These are phyloP conservation scores for Beroe forskalii DNA, from an alignment of 37 sponge, comb jelly and placozoan genomes.

Conservation along the genomic window DNA sequence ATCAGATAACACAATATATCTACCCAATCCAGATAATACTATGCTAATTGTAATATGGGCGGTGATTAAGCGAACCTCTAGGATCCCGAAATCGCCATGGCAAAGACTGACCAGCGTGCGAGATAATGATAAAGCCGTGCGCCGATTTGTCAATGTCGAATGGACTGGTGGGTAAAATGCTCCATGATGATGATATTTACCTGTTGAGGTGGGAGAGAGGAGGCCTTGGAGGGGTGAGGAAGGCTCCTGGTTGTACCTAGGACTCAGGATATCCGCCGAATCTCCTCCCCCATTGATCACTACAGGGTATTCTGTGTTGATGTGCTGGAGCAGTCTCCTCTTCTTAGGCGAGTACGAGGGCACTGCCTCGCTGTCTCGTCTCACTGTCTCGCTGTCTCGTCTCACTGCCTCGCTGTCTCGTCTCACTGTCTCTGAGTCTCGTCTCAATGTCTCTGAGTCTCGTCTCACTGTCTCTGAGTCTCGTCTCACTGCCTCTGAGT, in stretches of 20 bases:
- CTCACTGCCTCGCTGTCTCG: not conserved
- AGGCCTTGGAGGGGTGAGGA: constrained; percentile 25
- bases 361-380: not conserved
- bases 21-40: too few species aligned
- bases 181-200: too few species aligned
- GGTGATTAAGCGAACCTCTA: too few species aligned
- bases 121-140: too few species aligned
- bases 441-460: not conserved
- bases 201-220: not conserved
- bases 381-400: not conserved
- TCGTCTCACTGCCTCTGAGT: too few species aligned
- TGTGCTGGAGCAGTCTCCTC: constrained; percentile 8
- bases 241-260: not conserved
- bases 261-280: constrained; percentile 7
- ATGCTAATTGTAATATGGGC: too few species aligned
- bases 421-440: not conserved
- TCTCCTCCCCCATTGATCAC: not conserved
- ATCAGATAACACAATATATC: too few species aligned
- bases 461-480: too few species aligned
- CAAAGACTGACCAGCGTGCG: too few species aligned
- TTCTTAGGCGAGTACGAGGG: constrained; percentile 18
- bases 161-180: too few species aligned
- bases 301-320: constrained; percentile 16
- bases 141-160: too few species aligned
- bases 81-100: too few species aligned